Evolutionary conservation across 2,797 vertebrate species (phyloP).

Genomic region (Momotus momota): DNA sequence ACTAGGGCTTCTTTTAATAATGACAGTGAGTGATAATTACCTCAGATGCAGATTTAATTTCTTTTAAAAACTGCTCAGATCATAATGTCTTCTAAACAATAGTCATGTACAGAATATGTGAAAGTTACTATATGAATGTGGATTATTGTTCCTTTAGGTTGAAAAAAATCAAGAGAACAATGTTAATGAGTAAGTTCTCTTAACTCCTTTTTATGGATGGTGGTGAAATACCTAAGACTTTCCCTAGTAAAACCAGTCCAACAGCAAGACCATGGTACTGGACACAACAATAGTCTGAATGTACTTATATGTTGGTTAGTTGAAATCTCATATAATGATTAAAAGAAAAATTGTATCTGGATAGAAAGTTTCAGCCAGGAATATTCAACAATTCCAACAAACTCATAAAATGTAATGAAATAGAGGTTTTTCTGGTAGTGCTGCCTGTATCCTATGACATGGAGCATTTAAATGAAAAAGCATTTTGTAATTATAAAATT

Average conservation of each 20-base stretch:
- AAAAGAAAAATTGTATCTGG: background rate
- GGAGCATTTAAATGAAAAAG: background rate
- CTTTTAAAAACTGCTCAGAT: background rate
- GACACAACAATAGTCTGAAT: background rate
- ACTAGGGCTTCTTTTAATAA: background rate
- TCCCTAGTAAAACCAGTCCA: background rate
- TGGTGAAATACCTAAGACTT: background rate
- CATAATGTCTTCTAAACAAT: background rate
- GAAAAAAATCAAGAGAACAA: background rate
- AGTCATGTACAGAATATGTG: background rate
- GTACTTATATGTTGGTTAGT: background rate
- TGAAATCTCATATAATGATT: background rate
- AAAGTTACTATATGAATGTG: background rate
- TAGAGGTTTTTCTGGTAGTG: background rate
- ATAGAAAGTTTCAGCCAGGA: background rate
- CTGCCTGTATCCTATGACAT: background rate
- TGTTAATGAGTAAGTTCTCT: background rate
- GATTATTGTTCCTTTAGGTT: background rate
- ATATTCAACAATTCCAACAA: background rate
- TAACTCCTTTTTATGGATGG: background rate
- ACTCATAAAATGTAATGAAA: too few relatives aligned
- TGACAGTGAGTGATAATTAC: background rate
- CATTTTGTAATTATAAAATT: background rate
- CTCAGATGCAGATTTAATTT: background rate
- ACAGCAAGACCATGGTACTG: background rate